phyloP scores from a whole-genome alignment of 2,888 invertebrate species.

The Apotomis turbidana region DNA sequence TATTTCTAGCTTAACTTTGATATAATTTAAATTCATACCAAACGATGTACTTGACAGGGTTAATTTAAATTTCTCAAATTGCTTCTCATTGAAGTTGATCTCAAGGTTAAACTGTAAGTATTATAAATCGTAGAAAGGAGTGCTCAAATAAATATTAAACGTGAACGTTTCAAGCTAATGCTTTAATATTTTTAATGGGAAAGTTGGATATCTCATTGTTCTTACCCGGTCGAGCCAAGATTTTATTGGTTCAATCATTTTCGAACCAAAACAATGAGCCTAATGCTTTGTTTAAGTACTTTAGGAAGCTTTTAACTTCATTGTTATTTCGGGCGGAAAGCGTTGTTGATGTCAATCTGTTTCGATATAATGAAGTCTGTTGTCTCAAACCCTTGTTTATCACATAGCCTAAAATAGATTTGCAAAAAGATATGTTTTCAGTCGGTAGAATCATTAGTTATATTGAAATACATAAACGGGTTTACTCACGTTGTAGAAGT shows the following conservation, averaged over 20 bases:
- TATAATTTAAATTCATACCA: constrained; percentile 3
- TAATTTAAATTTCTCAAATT: constrained; percentile 48
- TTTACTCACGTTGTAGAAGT: too few species aligned
- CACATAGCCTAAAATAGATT: neutral
- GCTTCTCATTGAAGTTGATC: constrained; percentile 4
- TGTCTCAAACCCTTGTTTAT: neutral
- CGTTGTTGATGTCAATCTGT: constrained; percentile 12
- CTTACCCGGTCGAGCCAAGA: constrained; percentile 17
- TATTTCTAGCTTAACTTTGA: neutral
- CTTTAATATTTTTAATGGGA: constrained; percentile 24
- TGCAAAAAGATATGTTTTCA: too few species aligned
- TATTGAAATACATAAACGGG: too few species aligned
- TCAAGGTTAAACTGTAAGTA: neutral
- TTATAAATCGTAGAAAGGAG: neutral
- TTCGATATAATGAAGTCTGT: neutral
- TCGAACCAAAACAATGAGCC: constrained; percentile 28
- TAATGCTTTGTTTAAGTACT: constrained; percentile 22
- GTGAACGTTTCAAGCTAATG: neutral
- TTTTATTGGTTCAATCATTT: constrained; percentile 29
- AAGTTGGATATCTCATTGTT: constrained; percentile 26
- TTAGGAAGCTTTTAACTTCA: constrained; percentile 25
- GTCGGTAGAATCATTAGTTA: too few species aligned
- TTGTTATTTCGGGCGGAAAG: neutral
- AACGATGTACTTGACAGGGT: constrained; percentile 47
- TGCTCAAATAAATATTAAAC: constrained; percentile 16